Evolutionary conservation across 2,113 vertebrate species (phyloP).

Genomic region (Sigmodon hispidus): DNA sequence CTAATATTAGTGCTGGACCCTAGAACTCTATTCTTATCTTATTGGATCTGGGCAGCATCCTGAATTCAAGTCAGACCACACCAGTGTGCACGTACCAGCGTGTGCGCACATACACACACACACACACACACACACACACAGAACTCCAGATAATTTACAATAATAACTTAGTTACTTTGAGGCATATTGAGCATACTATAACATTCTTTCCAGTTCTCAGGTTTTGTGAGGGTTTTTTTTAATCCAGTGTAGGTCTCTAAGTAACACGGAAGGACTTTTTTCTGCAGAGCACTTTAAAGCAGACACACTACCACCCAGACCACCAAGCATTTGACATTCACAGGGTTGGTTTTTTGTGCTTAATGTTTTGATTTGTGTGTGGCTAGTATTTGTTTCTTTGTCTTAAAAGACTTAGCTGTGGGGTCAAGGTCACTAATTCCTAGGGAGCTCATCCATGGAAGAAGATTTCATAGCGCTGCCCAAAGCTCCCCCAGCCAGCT

Average conservation of each 20-base stretch:
- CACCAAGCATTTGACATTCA: slow-evolving; percentile 30
- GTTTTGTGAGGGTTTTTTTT: slow-evolving; percentile 42
- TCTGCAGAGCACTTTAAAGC: slow-evolving; percentile 42
- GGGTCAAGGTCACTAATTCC: slow-evolving; percentile 52
- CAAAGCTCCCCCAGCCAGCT: not conserved
- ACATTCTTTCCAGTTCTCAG: slow-evolving; percentile 29
- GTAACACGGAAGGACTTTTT: slow-evolving; percentile 56
- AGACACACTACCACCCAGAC: slow-evolving; percentile 35
- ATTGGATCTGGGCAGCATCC: not conserved
- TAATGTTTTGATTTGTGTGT: not conserved
- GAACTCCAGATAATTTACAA: not conserved
- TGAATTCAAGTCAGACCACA: not conserved
- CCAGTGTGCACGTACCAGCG: accelerated
- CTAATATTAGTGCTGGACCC: not conserved
- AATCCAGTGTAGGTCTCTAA: slow-evolving; percentile 55
- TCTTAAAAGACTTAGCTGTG: slow-evolving; percentile 47
- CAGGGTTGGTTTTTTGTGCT: not conserved
- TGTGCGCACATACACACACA: no score
- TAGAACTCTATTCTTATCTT: not conserved
- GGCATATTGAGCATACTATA: not conserved
- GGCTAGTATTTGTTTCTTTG: not conserved
- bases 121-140: no score
- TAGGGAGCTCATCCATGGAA: not conserved
- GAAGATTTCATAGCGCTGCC: not conserved
- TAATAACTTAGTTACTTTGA: not conserved